Conservation (phyloP, 2,888 invertebrate species). For the Tenthredo scrophulariae region DNA sequence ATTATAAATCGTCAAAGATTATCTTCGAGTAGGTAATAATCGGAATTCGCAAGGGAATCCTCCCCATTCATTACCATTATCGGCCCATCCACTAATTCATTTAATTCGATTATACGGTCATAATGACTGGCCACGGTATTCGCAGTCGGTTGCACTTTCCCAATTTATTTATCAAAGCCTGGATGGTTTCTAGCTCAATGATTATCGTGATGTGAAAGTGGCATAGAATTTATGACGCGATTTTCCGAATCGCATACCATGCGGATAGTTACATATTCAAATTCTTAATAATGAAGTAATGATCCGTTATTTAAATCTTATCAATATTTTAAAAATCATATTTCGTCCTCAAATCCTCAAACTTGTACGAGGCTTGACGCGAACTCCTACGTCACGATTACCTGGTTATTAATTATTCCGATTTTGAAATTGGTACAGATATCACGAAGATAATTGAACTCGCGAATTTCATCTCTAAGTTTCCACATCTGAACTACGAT, state of each 20-base stretch:
- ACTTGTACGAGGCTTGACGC: not conserved
- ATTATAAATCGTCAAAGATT: constrained; percentile 18
- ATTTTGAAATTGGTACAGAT: not conserved
- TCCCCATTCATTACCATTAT: constrained; percentile 68
- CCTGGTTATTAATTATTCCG: not conserved
- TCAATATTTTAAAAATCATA: not conserved
- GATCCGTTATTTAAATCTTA: not conserved
- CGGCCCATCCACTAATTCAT: constrained; percentile 71
- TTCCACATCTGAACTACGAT: not conserved
- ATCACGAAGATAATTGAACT: not conserved
- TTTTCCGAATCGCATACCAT: not conserved
- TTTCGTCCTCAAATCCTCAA: not conserved
- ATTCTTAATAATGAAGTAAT: not conserved
- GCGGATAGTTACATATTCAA: not conserved
- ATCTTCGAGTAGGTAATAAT: constrained; percentile 10
- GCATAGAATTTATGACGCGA: not conserved
- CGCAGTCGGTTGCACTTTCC: constrained; percentile 63
- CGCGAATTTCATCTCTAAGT: constrained; percentile 1
- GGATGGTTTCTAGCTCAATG: constrained; percentile 20
- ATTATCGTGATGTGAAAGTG: constrained; percentile 8
- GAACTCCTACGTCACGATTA: not conserved
- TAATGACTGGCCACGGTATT: constrained; percentile 66
- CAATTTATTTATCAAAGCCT: constrained; percentile 66
- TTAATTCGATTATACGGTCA: constrained; percentile 70
- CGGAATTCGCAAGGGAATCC: not conserved